Evolutionary conservation across 2,888 invertebrate species (phyloP), one percentile per base, ranked within the genome.

Genomic region (Augiades crinisus): DNA sequence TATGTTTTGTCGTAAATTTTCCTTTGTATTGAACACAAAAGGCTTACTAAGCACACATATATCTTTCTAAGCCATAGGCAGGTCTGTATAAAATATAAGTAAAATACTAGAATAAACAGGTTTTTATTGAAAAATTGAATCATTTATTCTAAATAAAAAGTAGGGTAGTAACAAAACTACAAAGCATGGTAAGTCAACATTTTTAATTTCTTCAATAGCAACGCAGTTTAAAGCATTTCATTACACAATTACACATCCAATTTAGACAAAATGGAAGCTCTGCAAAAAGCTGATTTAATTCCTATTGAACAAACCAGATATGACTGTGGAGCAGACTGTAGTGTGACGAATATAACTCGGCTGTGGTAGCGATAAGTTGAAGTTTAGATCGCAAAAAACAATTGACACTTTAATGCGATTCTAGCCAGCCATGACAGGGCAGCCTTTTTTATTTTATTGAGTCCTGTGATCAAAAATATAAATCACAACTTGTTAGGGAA

Each of bases 301-400:
- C 34, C 40, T 16, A 41, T 34, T 43, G 13, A 14, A 10, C 13
- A 36, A 45, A 45, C 45, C 45, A 24, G 45, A 45, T 45, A 22
- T 38, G n/a, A 34, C 13, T 50, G 17, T n/a, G 19, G 27, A 27
- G 24, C 24, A 49, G 41, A 21, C 49, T 41, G 41, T 24, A 36
- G 34, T 41, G 41, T 24, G 24, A 34, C 49, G 33, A 40, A 49
- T 41, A 7, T 22, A 4, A 22, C 34, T 45, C 36, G 34, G 31
- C 12, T 7, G 19, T 49, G 31, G 40, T 40, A 27, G 38, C 38
- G 22, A 49, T 49, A 41, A 47, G 30, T 47, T 47, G 47, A 38
- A 21, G 47, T 36, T 49, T 37, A 49, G 5, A 30, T 12, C 21
- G 19, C 27, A 49, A 49, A 49, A 47, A 47, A 34, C 7, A 33